These are phyloP conservation scores for Dryas iulia DNA, from an alignment of 1,140 invertebrate genomes.

Conservation along the genomic window DNA sequence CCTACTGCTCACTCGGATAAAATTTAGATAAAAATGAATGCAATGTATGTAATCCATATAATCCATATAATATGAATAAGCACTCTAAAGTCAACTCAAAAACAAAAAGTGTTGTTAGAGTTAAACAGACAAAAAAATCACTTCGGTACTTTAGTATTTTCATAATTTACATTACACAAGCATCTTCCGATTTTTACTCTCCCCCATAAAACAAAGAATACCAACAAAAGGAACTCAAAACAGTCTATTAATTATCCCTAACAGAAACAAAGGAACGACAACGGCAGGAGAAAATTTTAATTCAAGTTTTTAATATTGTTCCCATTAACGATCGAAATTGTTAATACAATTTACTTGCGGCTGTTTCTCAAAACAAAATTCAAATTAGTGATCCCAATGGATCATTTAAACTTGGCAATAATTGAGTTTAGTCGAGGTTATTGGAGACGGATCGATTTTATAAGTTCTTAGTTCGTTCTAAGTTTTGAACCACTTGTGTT, in stretches of 20 bases:
- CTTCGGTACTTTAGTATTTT: too few relatives aligned
- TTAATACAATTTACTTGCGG: neutral
- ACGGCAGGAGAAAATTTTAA: neutral
- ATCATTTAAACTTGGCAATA: constrained; percentile 3
- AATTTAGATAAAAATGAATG: too few relatives aligned
- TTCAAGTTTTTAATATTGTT: neutral
- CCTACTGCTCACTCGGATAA: too few relatives aligned
- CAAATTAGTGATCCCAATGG: neutral
- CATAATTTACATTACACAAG: too few relatives aligned
- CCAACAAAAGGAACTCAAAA: neutral
- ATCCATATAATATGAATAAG: too few relatives aligned
- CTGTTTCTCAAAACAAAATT: constrained; percentile 2
- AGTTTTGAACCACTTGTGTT: neutral
- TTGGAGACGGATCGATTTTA: constrained; percentile 1
- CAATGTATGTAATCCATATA: too few relatives aligned
- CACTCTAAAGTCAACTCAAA: too few relatives aligned
- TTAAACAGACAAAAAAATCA: too few relatives aligned
- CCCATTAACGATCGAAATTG: neutral
- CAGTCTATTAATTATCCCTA: neutral
- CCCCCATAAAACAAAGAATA: neutral
- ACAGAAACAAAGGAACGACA: neutral
- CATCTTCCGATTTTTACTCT: too few relatives aligned
- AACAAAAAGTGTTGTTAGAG: too few relatives aligned
- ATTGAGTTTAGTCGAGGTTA: neutral
- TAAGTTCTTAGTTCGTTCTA: constrained; percentile 5